These are phyloP conservation scores for Numenius arquata DNA, from an alignment of 2,113 vertebrate genomes.

Conservation along the genomic window DNA sequence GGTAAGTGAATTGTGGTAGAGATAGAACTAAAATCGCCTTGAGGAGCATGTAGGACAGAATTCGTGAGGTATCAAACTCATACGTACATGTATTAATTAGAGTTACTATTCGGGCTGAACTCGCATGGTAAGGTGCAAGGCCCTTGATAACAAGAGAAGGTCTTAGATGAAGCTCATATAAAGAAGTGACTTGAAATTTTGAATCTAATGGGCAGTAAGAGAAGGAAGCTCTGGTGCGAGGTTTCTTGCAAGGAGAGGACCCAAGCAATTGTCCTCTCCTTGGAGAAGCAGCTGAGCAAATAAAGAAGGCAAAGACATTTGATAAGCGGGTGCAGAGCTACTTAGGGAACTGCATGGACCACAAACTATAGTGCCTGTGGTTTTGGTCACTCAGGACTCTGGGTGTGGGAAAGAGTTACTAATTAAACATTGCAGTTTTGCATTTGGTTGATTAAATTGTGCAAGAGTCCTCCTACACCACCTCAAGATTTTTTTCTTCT, in stretches of 20 bases:
- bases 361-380: background rate
- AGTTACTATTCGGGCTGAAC: background rate
- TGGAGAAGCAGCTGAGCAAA: background rate
- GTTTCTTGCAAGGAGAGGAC: background rate
- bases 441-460: conserved; percentile 21
- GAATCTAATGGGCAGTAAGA: background rate
- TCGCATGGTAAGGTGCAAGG: background rate
- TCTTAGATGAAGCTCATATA: background rate
- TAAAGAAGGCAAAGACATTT: background rate
- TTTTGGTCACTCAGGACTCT: background rate
- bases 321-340: background rate
- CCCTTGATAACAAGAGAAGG: background rate
- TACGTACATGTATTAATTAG: background rate
- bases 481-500: background rate
- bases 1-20: background rate
- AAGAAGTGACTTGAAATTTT: background rate
- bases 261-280: background rate
- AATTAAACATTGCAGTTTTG: background rate
- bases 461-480: background rate
- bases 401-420: background rate
- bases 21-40: background rate
- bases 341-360: background rate
- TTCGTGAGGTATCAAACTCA: background rate
- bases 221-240: background rate
- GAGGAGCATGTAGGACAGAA: background rate